Percentiles rank a stretch among this genome's conserved stretches.
phyloP scores from a whole-genome alignment of 2,797 vertebrate genomes.

The Poeciliopsis paucimaculata region DNA sequence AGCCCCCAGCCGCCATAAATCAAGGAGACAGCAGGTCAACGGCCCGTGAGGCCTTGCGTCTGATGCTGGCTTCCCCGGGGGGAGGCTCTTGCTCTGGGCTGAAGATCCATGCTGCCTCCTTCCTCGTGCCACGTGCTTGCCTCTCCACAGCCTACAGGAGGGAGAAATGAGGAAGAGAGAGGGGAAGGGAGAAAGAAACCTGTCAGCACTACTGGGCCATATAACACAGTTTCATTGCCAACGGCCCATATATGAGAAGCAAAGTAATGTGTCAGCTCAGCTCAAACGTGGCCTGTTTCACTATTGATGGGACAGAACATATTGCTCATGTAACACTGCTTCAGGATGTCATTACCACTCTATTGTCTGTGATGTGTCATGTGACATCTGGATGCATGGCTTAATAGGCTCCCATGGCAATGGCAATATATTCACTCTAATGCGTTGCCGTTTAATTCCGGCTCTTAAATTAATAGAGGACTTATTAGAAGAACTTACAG shows the following conservation, averaged over 20 bases:
- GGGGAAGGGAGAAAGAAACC: conserved; percentile 67
- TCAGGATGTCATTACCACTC: conserved; percentile 56
- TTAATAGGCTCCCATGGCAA: conserved; percentile 39
- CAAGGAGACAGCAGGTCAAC: conserved; percentile 78
- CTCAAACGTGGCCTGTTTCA: conserved; percentile 55
- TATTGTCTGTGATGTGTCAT: conserved; percentile 48
- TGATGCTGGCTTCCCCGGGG: conserved; percentile 72
- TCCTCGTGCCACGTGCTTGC: conserved; percentile 63
- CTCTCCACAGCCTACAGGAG: conserved; percentile 65
- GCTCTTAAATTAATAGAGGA: conserved; percentile 49
- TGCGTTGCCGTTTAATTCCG: conserved; percentile 42
- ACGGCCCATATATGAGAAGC: conserved; percentile 67
- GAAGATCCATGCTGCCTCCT: conserved; percentile 75
- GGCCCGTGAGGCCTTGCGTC: conserved; percentile 75
- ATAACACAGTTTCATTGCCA: conserved; percentile 78
- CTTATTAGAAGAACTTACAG: conserved; percentile 47
- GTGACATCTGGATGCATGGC: conserved; percentile 44
- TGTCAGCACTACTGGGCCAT: conserved; percentile 81
- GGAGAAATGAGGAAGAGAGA: conserved; percentile 57
- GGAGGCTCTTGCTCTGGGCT: conserved; percentile 73
- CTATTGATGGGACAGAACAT: conserved; percentile 58
- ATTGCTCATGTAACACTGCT: conserved; percentile 51
- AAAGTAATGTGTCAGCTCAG: conserved; percentile 72
- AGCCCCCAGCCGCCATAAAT: conserved; percentile 80
- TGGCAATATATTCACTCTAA: conserved; percentile 52